Evolutionary conservation across 2,113 vertebrate genomes (phyloP), one percentile per base, ranked within the genome.

Genomic region (Etheostoma cragini): DNA sequence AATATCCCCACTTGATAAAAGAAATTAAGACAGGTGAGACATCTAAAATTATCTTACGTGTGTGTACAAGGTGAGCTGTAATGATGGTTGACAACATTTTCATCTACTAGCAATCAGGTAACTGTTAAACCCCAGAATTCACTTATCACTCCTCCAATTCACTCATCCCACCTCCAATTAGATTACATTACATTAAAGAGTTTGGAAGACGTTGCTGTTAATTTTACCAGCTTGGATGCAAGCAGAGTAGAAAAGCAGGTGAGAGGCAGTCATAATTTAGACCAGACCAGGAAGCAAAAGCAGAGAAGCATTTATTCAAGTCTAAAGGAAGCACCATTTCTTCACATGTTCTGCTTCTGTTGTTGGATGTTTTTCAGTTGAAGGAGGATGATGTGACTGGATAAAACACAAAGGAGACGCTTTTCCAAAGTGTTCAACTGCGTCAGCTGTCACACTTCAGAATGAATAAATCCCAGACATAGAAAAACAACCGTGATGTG

Each of bases 371-470:
- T 16, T 76, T 71, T 54, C 49, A 65, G 63, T 78, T 53, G 49
- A 47, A 52, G 76, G 10, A 4, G 35, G 77, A 65, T 65, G 73
- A 84, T 33, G 81, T 26, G 35, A 35, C 17, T 69, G 52, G 85
- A 84, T 62, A 45, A 78, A 74, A 83, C 85, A 80, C 45, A 30
- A 30, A 73, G 67, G 73, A 87, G 78, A 84, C 38, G 65, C 74
- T 24, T 53, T 76, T 84, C 64, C 66, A 60, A 71, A 47, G 78
- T 30, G 62, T 79, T 69, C 15, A 61, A 64, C 76, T 26, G 76
- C 45, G 7, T 70, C 69, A 24, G 77, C 64, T 67, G 68, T 77
- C 73, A 75, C 58, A 80, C 72, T 58, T 78, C 68, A 74, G 4
- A 72, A 22, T 38, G 62, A 66, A 82, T 82, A 70, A 80, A 84